Evolutionary conservation across 2,797 vertebrate species (phyloP).

Genomic region (Eulemur rubriventer): DNA sequence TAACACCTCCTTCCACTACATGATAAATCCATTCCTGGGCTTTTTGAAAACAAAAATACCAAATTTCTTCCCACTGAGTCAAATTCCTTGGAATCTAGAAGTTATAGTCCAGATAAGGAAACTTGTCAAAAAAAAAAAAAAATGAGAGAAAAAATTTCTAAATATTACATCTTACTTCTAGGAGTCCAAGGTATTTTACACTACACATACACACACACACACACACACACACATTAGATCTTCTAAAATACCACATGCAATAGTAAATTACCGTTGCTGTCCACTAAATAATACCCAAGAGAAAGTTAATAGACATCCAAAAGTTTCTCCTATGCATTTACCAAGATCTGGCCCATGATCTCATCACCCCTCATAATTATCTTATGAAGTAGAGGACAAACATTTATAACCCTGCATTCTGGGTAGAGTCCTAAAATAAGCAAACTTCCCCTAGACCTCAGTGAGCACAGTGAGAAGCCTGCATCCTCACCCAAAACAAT

Average conservation of each 20-base stretch:
- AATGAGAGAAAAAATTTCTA: background rate
- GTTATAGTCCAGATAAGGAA: slow-evolving; percentile 29
- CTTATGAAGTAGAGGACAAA: background rate
- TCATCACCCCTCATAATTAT: slow-evolving; percentile 51
- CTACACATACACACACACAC: background rate
- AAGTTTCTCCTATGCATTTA: slow-evolving; percentile 35
- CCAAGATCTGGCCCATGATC: slow-evolving; percentile 43
- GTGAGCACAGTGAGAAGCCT: background rate
- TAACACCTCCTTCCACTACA: slow-evolving; percentile 23
- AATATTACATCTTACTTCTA: slow-evolving; percentile 21
- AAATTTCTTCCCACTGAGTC: slow-evolving; percentile 31
- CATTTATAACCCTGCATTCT: background rate
- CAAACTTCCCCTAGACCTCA: background rate
- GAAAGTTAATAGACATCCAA: slow-evolving; percentile 57
- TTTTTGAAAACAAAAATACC: slow-evolving; percentile 50
- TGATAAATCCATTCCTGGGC: background rate
- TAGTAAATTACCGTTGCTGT: slow-evolving; percentile 57
- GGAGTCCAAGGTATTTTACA: slow-evolving; percentile 29
- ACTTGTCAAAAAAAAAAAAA: slow-evolving; percentile 14
- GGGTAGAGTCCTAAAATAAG: background rate
- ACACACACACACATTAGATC: background rate
- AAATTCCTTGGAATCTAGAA: slow-evolving; percentile 50
- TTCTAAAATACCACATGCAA: slow-evolving; percentile 65
- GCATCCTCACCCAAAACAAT: background rate
- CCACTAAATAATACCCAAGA: slow-evolving; percentile 60